A percentile compares a stretch with the other conserved stretches of the same genome.
Evolutionary conservation across 2,113 vertebrate genomes (phyloP).

Genomic region (Lasiurus cinereus): DNA sequence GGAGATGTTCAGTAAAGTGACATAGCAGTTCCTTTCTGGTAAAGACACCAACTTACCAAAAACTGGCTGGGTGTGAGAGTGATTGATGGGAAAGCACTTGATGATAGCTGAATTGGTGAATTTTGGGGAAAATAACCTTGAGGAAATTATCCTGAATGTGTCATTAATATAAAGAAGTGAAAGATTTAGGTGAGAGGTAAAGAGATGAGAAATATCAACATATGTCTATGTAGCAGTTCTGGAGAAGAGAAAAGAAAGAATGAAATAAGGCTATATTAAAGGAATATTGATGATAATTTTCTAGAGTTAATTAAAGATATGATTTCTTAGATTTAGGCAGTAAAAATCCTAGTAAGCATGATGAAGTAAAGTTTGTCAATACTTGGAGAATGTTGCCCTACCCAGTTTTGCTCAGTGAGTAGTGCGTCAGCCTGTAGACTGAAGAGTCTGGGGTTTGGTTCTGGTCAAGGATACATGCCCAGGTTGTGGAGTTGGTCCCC

Average conservation of each 20-base stretch:
- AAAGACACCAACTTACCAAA: background rate
- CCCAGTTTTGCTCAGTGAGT: no score
- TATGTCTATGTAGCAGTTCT: background rate
- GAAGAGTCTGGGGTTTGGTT: no score
- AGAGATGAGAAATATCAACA: background rate
- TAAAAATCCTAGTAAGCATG: background rate
- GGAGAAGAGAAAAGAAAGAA: background rate
- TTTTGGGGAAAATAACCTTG: background rate
- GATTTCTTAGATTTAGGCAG: background rate
- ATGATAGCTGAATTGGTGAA: background rate
- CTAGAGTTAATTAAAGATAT: background rate
- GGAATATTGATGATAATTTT: background rate
- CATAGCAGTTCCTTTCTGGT: background rate
- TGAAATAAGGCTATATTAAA: background rate
- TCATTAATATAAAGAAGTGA: background rate
- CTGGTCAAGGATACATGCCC: no score
- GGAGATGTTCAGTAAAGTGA: background rate
- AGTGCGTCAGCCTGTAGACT: no score
- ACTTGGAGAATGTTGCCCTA: background rate
- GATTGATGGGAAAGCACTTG: background rate
- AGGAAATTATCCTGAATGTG: background rate
- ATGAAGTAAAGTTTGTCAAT: background rate
- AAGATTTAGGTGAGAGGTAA: background rate
- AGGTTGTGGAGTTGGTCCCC: no score
- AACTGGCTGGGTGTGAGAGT: background rate